Base-by-base conservation (phyloP, 2,113 vertebrate genomes). In the Nesoenas mayeri region DNA sequence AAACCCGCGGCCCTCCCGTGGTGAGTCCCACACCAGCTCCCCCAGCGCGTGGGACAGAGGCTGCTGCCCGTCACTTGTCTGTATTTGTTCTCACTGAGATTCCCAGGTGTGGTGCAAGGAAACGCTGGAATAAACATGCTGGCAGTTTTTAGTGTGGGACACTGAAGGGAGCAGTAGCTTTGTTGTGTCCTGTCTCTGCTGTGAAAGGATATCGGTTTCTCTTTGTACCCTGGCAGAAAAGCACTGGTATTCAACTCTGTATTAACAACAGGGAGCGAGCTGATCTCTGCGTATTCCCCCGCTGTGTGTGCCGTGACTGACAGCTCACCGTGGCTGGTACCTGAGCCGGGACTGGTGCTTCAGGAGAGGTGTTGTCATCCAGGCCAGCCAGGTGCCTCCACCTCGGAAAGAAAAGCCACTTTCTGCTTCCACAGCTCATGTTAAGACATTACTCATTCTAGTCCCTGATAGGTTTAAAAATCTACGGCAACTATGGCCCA, bases 1-100 rank as follows among this genome's bases (percentile, higher is more conserved):
- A 97, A 61, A 29, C 88, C 25, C 5, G 3, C 26, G 1, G 2
- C 1, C 15, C 79, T 29, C 44, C 79, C 1, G 0, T 1, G 95
- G 97, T 98, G 93, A 85, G 97, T 97, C 56, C 79, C 31, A 2
- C 78, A 7, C 1, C 1, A 19, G 9, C 10, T 15, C 6, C 54
- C 26, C 22, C 36, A 1, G 4, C 2, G 18, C 0, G 1, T 4
- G 62, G 40, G 64, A 29, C n/a, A 38, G 58, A 77, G 48, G 24
- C 29, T 53, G 1, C 71, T 34, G 48, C 67, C n/a, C 1, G 0
- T 12, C 48, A 50, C 34, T 28, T 24, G 32, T 8, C 32, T 4
- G 0, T 16, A 14, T 60, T 54, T 51, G 26, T 40, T 74, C 38
- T 50, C 12, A 3, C 56, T 31, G 1, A n/a, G 56, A 21, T 58